These are phyloP conservation scores for Fukomys damarensis DNA, from an alignment of 2,113 vertebrate species.

Conservation along the genomic window DNA sequence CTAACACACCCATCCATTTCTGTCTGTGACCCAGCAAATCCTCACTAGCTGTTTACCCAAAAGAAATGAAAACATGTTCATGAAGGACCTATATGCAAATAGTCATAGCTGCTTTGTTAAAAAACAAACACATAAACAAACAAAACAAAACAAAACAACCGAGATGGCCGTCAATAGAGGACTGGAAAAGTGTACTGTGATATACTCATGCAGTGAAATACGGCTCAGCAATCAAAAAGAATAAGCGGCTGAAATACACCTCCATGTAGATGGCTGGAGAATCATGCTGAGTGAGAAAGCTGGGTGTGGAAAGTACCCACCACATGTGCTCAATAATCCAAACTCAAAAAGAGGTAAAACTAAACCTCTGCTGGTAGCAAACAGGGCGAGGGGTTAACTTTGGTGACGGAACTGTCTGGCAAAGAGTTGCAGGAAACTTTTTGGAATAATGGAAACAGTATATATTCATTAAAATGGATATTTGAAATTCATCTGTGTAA, in stretches of 20 bases:
- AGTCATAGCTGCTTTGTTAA: neutral
- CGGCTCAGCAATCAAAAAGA: neutral
- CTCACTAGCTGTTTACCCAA: neutral
- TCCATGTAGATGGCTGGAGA: neutral
- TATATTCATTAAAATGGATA: neutral
- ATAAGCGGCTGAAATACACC: neutral
- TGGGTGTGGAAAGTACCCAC: neutral
- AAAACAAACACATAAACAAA: too few relatives aligned
- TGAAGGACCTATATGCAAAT: neutral
- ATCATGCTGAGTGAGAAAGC: neutral
- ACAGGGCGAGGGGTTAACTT: neutral
- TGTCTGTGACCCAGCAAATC: neutral
- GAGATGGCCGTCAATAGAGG: neutral
- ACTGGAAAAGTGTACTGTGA: neutral
- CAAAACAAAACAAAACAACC: neutral
- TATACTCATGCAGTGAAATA: neutral
- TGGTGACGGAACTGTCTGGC: neutral
- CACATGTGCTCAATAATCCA: too few relatives aligned
- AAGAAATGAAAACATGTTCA: neutral
- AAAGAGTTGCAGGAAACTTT: neutral
- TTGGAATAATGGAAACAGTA: neutral
- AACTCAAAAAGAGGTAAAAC: neutral
- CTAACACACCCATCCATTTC: neutral
- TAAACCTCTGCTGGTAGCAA: neutral
- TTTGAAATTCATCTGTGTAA: neutral